A percentile compares a stretch with the other conserved stretches of the same genome.
Evolutionary conservation across 2,888 invertebrate genomes (phyloP).

Genomic region (Chrysina gloriosa): DNA sequence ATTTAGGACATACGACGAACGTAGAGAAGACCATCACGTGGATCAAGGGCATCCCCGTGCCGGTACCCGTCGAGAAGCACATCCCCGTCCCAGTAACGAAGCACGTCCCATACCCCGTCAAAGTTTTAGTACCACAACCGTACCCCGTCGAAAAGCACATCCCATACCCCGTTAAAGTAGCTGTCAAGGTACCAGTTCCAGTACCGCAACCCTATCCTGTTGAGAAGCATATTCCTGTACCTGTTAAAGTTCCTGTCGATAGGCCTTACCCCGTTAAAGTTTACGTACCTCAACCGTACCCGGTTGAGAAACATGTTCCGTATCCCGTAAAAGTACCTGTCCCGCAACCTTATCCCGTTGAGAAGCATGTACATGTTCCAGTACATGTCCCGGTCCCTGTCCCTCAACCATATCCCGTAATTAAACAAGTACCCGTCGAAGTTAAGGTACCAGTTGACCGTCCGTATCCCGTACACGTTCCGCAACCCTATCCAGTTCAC

Average conservation of each 20-base stretch:
- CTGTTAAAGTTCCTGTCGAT: slow-evolving; percentile 77
- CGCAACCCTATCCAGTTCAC: slow-evolving; percentile 76
- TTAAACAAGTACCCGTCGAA: slow-evolving; percentile 75
- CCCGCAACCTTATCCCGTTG: slow-evolving; percentile 82
- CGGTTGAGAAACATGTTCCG: slow-evolving; percentile 81
- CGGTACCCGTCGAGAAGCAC: slow-evolving; percentile 74
- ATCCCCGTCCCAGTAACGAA: slow-evolving; percentile 76
- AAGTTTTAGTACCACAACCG: slow-evolving; percentile 73
- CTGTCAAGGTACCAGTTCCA: slow-evolving; percentile 83
- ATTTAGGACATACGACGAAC: slow-evolving; percentile 65
- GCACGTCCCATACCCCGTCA: slow-evolving; percentile 73
- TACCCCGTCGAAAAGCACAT: slow-evolving; percentile 81
- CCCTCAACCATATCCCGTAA: slow-evolving; percentile 80
- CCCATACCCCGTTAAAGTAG: slow-evolving; percentile 78
- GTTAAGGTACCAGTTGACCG: slow-evolving; percentile 78
- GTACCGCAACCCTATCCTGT: slow-evolving; percentile 83
- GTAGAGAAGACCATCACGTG: slow-evolving; percentile 75
- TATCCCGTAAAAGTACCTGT: slow-evolving; percentile 81
- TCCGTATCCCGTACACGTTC: slow-evolving; percentile 77
- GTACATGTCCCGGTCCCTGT: slow-evolving; percentile 82
- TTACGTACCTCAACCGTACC: slow-evolving; percentile 82
- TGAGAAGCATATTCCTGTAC: slow-evolving; percentile 80
- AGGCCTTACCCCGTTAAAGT: slow-evolving; percentile 85
- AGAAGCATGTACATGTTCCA: slow-evolving; percentile 79
- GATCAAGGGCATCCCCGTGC: slow-evolving; percentile 74